Conservation (phyloP, 23 tunicate species). For the Aplidium turbinatum region DNA sequence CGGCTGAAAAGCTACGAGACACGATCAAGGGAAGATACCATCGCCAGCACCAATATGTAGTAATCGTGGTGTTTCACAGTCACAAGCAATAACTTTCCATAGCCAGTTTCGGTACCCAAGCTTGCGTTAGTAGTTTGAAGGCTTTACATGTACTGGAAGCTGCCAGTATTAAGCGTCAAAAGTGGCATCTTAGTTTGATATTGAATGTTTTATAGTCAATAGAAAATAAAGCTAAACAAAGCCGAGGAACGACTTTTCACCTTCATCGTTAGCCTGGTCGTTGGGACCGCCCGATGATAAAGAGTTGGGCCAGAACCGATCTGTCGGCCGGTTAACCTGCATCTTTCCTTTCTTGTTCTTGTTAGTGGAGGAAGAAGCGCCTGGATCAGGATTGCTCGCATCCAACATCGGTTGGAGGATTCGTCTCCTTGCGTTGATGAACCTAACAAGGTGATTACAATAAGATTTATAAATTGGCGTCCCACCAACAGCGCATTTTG, state of each 20-base stretch:
- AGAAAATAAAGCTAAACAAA: background rate
- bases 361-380: constrained; percentile 23
- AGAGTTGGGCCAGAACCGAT: constrained; percentile 77
- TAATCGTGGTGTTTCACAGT: too few relatives aligned
- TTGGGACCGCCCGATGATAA: background rate
- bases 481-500: background rate
- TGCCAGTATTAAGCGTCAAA: too few relatives aligned
- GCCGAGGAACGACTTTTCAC: background rate
- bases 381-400: constrained; percentile 88
- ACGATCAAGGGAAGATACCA: too few relatives aligned
- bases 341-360: constrained; percentile 69
- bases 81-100: too few relatives aligned
- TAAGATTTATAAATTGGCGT: too few relatives aligned
- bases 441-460: constrained; percentile 79
- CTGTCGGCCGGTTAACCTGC: constrained; percentile 49
- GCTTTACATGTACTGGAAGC: too few relatives aligned
- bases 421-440: constrained; percentile 95
- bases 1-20: too few relatives aligned
- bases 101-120: too few relatives aligned
- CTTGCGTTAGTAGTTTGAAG: too few relatives aligned
- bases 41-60: too few relatives aligned
- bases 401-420: constrained; percentile 98
- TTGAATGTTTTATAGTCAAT: background rate
- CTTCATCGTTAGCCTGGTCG: background rate
- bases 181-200: too few relatives aligned